A percentile compares a stretch with the other conserved stretches of the same genome.
Evolutionary conservation across 2,888 invertebrate genomes (phyloP).

Genomic region (Tachina lurida): DNA sequence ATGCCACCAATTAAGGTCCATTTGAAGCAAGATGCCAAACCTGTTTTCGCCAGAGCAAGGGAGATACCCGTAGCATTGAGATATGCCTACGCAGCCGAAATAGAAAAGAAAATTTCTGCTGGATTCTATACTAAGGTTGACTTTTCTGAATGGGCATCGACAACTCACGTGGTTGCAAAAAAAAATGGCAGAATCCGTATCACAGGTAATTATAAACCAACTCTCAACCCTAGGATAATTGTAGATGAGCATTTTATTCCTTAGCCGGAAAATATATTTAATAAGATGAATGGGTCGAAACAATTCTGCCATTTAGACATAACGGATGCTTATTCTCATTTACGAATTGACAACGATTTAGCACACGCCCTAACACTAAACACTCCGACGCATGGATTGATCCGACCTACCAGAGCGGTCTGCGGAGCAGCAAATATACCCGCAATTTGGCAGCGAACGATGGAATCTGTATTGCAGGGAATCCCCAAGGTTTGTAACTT

Average conservation of each 20-base stretch:
- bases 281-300: conserved; percentile 37
- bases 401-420: conserved; percentile 22
- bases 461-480: conserved; percentile 42
- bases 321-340: conserved; percentile 51
- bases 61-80: conserved; percentile 7
- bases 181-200: conserved; percentile 35
- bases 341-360: conserved; percentile 31
- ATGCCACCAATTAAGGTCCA: conserved; percentile 34
- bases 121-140: background rate
- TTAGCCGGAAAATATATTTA: conserved; percentile 32
- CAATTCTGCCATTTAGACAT: conserved; percentile 46
- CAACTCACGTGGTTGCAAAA: conserved; percentile 14
- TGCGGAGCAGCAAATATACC: conserved; percentile 1
- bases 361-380: conserved; percentile 46
- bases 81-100: conserved; percentile 1
- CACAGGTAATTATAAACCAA: conserved; percentile 43
- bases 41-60: background rate
- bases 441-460: conserved; percentile 41
- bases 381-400: conserved; percentile 30
- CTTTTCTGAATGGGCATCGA: conserved; percentile 26
- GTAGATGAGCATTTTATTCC: conserved; percentile 50
- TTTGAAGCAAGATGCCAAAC: conserved; percentile 30
- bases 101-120: background rate
- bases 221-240: conserved; percentile 21
- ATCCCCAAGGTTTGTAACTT: background rate